phyloP scores from a whole-genome alignment of 1,140 invertebrate genomes.

The Odontomachus brunneus region DNA sequence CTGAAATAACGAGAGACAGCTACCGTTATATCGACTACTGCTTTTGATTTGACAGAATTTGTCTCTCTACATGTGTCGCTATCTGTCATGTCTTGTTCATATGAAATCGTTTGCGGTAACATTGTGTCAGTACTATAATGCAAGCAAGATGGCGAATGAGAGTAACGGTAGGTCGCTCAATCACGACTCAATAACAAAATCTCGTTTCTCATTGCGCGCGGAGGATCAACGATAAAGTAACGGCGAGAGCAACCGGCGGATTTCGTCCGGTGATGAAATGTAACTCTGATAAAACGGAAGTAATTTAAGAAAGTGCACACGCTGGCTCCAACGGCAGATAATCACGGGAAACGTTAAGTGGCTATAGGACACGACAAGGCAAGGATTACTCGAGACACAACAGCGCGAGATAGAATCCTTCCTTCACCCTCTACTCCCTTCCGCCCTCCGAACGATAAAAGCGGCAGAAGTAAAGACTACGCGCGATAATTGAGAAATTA shows the following conservation, averaged over 20 bases:
- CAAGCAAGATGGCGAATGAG: neutral
- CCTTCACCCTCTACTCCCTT: too few species aligned
- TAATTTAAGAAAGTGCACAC: slow-evolving; percentile 61
- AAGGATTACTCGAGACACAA: slow-evolving; percentile 36
- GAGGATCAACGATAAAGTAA: slow-evolving; percentile 28
- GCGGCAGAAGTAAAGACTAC: neutral
- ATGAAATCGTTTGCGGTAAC: too few species aligned
- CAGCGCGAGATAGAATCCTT: slow-evolving; percentile 11
- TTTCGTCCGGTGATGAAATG: slow-evolving; percentile 41
- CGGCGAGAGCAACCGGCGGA: neutral
- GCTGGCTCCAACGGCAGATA: slow-evolving; percentile 38
- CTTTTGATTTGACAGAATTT: neutral
- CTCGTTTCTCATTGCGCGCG: neutral
- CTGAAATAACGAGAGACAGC: neutral
- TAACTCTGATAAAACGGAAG: slow-evolving; percentile 54
- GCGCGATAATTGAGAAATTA: neutral
- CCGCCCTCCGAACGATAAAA: slow-evolving; percentile 3
- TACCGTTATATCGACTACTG: neutral
- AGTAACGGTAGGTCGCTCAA: neutral
- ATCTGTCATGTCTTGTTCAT: too few species aligned
- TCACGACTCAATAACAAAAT: slow-evolving; percentile 22
- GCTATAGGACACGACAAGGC: slow-evolving; percentile 23
- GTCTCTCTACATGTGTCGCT: neutral
- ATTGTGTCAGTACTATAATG: neutral
- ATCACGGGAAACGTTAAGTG: slow-evolving; percentile 45